Base-by-base conservation (phyloP, 2,797 vertebrate genomes). In the Myotis planiceps region DNA sequence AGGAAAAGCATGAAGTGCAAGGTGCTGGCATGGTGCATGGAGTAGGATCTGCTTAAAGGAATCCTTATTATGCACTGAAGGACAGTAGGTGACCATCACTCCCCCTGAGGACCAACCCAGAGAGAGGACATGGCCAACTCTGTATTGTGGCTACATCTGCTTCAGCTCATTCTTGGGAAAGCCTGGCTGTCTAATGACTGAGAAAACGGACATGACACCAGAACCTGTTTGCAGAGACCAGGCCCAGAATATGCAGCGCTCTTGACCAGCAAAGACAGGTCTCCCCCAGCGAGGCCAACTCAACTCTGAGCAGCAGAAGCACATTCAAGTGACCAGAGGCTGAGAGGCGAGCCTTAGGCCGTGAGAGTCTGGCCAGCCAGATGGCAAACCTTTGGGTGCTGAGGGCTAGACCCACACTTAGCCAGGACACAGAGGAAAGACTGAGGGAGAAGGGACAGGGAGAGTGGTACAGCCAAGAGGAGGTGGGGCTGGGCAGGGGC, bases 1-100 rank as follows among this genome's bases (percentile, higher is more conserved):
- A 89, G 27, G 16, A 39, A 58, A 63, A 55, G 0, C 0, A 0
- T 12, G 5, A 9, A 23, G 5, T 2, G 16, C 13, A 39, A 42
- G 29, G 58, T 29, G 14, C 18, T 39, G 9, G 23, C 1, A 3
- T 32, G 7, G n/a, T 8, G 32, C 53, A 18, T 10, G 18, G 7
- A 34, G 3, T 3, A 69, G 55, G 6, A 6, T 80, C 78, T 88
- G 25, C 18, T 53, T 29, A 29, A 60, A 78, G 58, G 15, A 83
- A 10, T 42, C 39, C 37, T 6, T 18, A 23, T 15, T 60, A 58
- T 32, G 25, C 9, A 32, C 42, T 47, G 19, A 39, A 82, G 58
- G 13, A 4, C 19, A 8, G 3, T 1, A 1, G 6, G 39, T 32
- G 25, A 32, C 25, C 39, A 45, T 74, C n/a, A n/a, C 2, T 42